These are phyloP conservation scores for Heliconius ismenius DNA, from an alignment of 2,888 invertebrate species.

Conservation along the genomic window DNA sequence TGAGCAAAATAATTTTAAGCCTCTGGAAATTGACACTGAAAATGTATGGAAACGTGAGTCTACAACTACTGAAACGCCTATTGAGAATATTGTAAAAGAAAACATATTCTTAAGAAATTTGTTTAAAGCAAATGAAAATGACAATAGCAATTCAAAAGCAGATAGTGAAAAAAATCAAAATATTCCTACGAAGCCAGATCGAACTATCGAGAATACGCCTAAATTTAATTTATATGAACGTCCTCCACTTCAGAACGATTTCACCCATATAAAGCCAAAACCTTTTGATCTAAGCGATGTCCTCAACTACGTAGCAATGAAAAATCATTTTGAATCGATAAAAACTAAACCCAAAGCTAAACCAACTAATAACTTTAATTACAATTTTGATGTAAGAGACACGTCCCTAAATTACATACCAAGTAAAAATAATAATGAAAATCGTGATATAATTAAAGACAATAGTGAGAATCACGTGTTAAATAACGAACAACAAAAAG, in stretches of 20 bases:
- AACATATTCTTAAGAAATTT: constrained; percentile 71
- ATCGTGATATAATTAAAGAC: constrained; percentile 45
- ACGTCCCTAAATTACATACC: constrained; percentile 53
- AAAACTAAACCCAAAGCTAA: constrained; percentile 63
- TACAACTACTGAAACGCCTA: constrained; percentile 47
- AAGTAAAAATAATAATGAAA: constrained; percentile 49
- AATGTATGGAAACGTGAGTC: constrained; percentile 40
- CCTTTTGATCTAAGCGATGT: constrained; percentile 65
- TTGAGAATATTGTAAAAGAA: constrained; percentile 57
- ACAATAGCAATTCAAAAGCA: constrained; percentile 48
- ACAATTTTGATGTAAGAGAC: constrained; percentile 54
- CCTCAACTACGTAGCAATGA: constrained; percentile 65
- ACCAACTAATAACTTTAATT: constrained; percentile 44
- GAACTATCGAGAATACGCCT: constrained; percentile 56
- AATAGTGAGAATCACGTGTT: constrained; percentile 51
- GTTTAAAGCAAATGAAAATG: constrained; percentile 51
- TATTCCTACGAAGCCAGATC: constrained; percentile 51
- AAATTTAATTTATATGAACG: constrained; percentile 57
- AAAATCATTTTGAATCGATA: constrained; percentile 70
- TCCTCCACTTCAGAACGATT: constrained; percentile 57
- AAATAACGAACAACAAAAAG: constrained; percentile 59
- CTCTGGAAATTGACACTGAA: constrained; percentile 41
- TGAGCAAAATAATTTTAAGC: constrained; percentile 44
- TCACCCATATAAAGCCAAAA: constrained; percentile 48
- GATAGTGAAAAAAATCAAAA: constrained; percentile 33